Conservation (phyloP, 92 coral and sea anemone species). For the Phenganax stokvisi region DNA sequence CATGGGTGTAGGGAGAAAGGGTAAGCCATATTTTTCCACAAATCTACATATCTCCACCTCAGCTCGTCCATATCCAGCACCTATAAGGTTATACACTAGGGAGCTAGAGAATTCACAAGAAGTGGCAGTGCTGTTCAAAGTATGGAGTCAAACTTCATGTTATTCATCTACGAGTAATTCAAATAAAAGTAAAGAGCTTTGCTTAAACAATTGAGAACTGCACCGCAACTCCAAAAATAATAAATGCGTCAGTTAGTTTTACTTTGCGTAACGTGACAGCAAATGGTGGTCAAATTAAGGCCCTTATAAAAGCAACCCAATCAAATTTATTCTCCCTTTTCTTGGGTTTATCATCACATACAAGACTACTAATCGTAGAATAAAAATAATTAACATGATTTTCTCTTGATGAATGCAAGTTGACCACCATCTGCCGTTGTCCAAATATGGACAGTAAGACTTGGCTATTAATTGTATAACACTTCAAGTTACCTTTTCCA, state of each 20-base stretch:
- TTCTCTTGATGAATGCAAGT: no score
- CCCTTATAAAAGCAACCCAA: neutral
- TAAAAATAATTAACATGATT: no score
- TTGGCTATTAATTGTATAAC: neutral
- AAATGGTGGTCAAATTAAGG: neutral
- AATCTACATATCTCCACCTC: slow-evolving; percentile 62
- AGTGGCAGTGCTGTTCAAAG: no score
- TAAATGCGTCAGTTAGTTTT: neutral
- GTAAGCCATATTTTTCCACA: slow-evolving; percentile 65
- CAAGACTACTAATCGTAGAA: no score
- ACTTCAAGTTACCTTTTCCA: slow-evolving; percentile 65
- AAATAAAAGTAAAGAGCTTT: neutral
- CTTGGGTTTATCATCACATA: no score
- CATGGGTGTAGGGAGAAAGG: slow-evolving; percentile 97
- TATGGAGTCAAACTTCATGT: no score
- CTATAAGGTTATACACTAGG: slow-evolving; percentile 26
- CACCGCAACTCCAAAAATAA: neutral
- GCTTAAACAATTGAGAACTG: neutral
- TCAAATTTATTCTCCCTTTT: no score
- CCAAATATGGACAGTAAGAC: neutral
- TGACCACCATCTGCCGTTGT: no score
- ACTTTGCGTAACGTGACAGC: neutral
- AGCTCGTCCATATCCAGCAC: slow-evolving; percentile 81
- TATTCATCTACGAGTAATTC: no score
- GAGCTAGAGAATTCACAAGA: no score